These are phyloP conservation scores for Balaeniceps rex DNA, from an alignment of 2,113 vertebrate species.

Conservation along the genomic window DNA sequence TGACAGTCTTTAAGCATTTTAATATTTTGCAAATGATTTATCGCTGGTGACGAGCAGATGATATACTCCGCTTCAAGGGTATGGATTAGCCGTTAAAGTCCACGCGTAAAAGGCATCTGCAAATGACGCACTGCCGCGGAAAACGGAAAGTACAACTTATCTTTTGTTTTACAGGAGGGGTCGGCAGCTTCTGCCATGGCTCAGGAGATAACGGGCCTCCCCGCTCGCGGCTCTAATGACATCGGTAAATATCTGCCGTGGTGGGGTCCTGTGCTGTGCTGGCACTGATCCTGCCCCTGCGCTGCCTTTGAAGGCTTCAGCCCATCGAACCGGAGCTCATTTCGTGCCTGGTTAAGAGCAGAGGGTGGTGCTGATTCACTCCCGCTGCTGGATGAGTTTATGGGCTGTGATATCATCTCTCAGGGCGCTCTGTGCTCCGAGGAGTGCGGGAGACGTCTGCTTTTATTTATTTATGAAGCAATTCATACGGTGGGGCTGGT, in stretches of 20 bases:
- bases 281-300: neutral
- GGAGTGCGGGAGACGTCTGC: neutral
- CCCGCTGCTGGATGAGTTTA: neutral
- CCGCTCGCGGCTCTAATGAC: neutral
- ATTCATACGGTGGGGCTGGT: neutral
- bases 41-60: conserved; percentile 20
- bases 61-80: conserved; percentile 2
- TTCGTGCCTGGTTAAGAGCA: accelerated
- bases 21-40: conserved; percentile 37
- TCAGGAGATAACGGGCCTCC: neutral
- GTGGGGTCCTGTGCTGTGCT: neutral
- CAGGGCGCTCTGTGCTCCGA: neutral
- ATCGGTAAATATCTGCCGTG: neutral
- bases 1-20: neutral
- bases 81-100: neutral
- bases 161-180: neutral
- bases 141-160: neutral
- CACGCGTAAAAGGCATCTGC: neutral
- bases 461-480: neutral
- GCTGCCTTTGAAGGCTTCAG: neutral
- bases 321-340: accelerated
- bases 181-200: neutral
- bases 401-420: neutral
- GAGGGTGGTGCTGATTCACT: neutral
- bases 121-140: neutral